These are phyloP conservation scores for Perizoma affinitatum DNA, from an alignment of 2,888 invertebrate species.

Conservation along the genomic window DNA sequence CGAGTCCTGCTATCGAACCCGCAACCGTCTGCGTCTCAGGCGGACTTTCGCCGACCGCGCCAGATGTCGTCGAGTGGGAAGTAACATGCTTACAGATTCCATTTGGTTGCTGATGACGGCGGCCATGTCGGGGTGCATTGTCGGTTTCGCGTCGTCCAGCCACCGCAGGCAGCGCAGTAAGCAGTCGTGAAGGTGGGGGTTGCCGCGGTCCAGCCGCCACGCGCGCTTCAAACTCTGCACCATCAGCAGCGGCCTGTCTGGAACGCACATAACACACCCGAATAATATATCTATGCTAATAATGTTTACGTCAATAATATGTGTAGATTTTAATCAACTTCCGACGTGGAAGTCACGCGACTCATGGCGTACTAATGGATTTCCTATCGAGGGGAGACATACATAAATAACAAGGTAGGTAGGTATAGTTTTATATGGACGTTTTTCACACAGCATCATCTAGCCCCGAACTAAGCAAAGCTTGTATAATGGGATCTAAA, in stretches of 20 bases:
- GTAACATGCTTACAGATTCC: conserved; percentile 71
- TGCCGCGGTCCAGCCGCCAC: conserved; percentile 85
- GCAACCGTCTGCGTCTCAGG: too few species aligned
- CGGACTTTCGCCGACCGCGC: too few species aligned
- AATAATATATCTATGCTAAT: too few species aligned
- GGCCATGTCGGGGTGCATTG: conserved; percentile 75
- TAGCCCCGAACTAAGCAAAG: too few species aligned
- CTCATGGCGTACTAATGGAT: conserved; percentile 25
- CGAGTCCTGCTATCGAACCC: too few species aligned
- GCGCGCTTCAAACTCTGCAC: conserved; percentile 97
- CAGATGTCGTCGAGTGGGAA: too few species aligned
- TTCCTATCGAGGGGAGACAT: conserved; percentile 18
- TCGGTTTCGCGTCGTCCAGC: conserved; percentile 53
- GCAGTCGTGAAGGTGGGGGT: conserved; percentile 94
- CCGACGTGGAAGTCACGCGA: conserved; percentile 28
- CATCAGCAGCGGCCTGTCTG: conserved; percentile 96
- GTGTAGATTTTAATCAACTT: conserved; percentile 28
- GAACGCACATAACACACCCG: conserved; percentile 43
- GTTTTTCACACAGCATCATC: too few species aligned
- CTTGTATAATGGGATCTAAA: too few species aligned
- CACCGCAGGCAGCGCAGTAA: conserved; percentile 88
- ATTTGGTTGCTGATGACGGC: conserved; percentile 83
- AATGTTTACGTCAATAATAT: too few species aligned
- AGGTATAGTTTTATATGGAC: too few species aligned
- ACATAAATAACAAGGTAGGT: too few species aligned